A percentile compares a stretch with the other conserved stretches of the same genome.
These are phyloP conservation scores for Paratrypauchen microcephalus DNA, from an alignment of 2,797 vertebrate species.

Conservation along the genomic window DNA sequence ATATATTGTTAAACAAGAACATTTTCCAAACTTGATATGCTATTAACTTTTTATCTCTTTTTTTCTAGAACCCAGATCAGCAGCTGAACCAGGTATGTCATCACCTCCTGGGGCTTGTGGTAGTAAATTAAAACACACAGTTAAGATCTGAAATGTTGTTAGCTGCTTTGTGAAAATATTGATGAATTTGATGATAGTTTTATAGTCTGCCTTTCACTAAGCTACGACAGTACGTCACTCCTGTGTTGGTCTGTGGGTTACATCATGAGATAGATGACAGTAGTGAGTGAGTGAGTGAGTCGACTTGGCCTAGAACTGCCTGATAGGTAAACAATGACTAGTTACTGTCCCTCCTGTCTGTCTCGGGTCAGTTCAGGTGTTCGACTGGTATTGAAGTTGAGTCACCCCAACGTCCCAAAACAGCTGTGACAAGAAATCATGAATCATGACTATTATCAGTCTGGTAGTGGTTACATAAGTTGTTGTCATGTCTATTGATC, in stretches of 20 bases:
- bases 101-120: conserved; percentile 12
- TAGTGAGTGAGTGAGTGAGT: conserved; percentile 7
- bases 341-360: conserved; percentile 28
- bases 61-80: conserved; percentile 89
- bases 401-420: conserved; percentile 50
- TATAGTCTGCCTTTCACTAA: conserved; percentile 22
- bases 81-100: conserved; percentile 88
- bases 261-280: conserved; percentile 17
- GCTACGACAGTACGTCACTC: conserved; percentile 22
- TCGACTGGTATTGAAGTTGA: conserved; percentile 36
- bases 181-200: conserved; percentile 10
- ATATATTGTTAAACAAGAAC: not conserved
- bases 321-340: conserved; percentile 22
- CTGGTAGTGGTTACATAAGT: conserved; percentile 3
- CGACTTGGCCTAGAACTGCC: not conserved
- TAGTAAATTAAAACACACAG: conserved; percentile 6
- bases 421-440: conserved; percentile 40
- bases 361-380: conserved; percentile 50
- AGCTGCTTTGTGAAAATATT: conserved; percentile 25
- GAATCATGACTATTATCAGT: conserved; percentile 41
- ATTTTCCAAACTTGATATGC: not conserved
- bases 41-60: conserved; percentile 15
- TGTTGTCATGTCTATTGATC: conserved; percentile 13
- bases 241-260: conserved; percentile 16
- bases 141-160: conserved; percentile 23